Conservation (phyloP, 2,113 vertebrate species). For the Boleophthalmus pectinirostris region DNA sequence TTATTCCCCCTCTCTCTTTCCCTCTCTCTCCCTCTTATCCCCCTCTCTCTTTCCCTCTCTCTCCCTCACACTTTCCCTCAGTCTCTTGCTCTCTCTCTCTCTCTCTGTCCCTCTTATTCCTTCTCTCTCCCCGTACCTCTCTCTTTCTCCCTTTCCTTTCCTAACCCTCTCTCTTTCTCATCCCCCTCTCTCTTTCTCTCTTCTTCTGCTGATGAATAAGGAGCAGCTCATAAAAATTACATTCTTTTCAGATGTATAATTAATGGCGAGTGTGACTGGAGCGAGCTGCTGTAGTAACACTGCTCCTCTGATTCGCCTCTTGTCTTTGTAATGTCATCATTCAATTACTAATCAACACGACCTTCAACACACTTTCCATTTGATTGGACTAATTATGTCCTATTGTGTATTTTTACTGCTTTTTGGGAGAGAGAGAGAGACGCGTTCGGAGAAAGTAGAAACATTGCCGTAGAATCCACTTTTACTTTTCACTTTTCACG, state of each 20-base stretch:
- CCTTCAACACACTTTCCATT: neutral
- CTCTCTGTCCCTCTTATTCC: neutral
- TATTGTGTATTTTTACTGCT: neutral
- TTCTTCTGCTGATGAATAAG: conserved; percentile 60
- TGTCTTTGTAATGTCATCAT: neutral
- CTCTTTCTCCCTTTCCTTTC: neutral
- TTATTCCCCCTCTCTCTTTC: too few relatives aligned
- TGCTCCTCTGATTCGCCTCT: neutral
- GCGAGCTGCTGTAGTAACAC: conserved; percentile 8
- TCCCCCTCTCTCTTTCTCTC: neutral
- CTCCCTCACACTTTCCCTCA: neutral
- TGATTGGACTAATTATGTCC: neutral
- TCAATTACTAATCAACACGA: neutral
- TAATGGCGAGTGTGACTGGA: conserved; percentile 58
- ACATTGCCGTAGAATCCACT: neutral
- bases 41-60: neutral
- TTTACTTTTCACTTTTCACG: too few relatives aligned
- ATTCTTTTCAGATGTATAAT: conserved; percentile 68
- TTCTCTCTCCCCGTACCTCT: neutral
- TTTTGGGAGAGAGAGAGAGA: neutral
- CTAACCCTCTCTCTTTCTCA: neutral
- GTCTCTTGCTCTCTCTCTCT: conserved; percentile 3
- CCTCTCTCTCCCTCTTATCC: neutral
- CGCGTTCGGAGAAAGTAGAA: neutral
- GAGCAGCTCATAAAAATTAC: conserved; percentile 63